Evolutionary conservation across 2,888 invertebrate species (phyloP), one percentile per base, ranked within the genome.

Genomic region (Metellina segmentata): DNA sequence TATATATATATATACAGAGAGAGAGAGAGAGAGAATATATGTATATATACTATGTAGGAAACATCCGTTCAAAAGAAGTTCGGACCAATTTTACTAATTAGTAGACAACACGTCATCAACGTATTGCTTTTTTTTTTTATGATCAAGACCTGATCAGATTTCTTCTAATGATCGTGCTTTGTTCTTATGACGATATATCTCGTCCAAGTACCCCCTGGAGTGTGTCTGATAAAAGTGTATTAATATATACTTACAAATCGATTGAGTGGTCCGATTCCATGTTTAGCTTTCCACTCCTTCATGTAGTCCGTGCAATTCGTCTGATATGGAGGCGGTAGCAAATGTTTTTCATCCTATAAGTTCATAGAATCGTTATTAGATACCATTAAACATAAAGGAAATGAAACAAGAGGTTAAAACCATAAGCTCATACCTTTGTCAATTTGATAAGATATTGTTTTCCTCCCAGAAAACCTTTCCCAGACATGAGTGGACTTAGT

Each of bases 251-350:
- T 81, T 82, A 91, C 90, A 2, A 81, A 48, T 71, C 86, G 86
- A 48, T 81, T 82, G 6, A 91, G 52, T 6, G 90, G 90, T 7
- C 86, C 86, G 0, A 71, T 4, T 7, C 86, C 90, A 7, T 86
- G 86, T 77, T 82, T 86, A 7, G 49, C 53, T 9, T n/a, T 52
- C 90, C 90, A 91, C 0, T 2, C 5, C 13, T 81, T 52, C 72
- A 86, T 77, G 77, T 91, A 91, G 19, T 91, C 86, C 9, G 90
- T 91, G 49, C 90, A 91, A 48, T 49, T 49, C n/a, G 49, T 70
- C 34, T 70, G 69, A 70, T 81, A 49, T 4, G 34, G 34, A 34
- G 34, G 34, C 34, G 34, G 34, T 34, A 34, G 4, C 34, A 34
- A 34, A 34, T 48, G 70, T n/a, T 70, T 70, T 81, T 1, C 69